These are phyloP conservation scores for Gymnoscelis rufifasciata DNA, from an alignment of 2,888 invertebrate species.

Conservation along the genomic window DNA sequence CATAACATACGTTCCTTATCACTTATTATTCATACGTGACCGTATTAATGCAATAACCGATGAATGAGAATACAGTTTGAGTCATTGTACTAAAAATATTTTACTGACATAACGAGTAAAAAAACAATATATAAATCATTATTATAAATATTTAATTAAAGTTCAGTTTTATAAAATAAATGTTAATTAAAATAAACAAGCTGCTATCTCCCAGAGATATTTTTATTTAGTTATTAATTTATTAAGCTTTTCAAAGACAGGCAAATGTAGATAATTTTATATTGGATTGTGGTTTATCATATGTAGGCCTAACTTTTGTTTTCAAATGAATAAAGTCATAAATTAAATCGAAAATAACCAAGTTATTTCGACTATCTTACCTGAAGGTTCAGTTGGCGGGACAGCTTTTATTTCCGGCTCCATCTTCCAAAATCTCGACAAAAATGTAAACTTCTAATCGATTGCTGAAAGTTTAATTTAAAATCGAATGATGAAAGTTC, in stretches of 20 bases:
- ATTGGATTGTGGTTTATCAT: too few species aligned
- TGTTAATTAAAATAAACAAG: too few species aligned
- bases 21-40: slow-evolving; percentile 2
- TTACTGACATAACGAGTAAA: background rate
- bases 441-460: slow-evolving; percentile 24
- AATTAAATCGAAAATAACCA: too few species aligned
- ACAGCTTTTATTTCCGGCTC: slow-evolving; percentile 44
- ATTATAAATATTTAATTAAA: background rate
- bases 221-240: too few species aligned
- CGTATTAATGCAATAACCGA: background rate
- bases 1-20: background rate
- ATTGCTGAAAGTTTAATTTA: slow-evolving; percentile 30
- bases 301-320: too few species aligned
- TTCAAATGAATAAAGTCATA: too few species aligned
- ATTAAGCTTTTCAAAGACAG: too few species aligned
- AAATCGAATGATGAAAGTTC: slow-evolving; percentile 26
- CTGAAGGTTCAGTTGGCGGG: slow-evolving; percentile 46
- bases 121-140: background rate
- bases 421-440: slow-evolving; percentile 40
- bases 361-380: slow-evolving; percentile 43
- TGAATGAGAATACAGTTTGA: background rate
- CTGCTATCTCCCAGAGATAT: too few species aligned
- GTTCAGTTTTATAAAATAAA: too few species aligned
- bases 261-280: too few species aligned
- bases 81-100: background rate